Percentiles rank a stretch among this genome's conserved stretches.
Conservation (phyloP, 2,113 vertebrate genomes). For the Zosterops japonicus region DNA sequence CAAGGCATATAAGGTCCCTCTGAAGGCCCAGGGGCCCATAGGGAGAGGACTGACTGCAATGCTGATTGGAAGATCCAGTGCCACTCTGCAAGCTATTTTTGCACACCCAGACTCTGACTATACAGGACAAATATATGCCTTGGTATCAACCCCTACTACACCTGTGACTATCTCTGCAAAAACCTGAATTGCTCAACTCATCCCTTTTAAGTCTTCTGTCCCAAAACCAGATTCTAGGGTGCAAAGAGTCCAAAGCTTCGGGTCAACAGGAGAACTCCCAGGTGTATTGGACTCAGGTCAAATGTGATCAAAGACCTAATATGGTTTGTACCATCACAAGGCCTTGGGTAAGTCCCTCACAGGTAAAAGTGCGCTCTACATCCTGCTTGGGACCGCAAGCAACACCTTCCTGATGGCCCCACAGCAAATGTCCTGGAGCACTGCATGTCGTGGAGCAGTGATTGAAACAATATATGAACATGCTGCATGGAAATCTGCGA, state of each 20-base stretch:
- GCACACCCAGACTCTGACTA: background rate
- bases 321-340: background rate
- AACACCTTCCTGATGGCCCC: no score
- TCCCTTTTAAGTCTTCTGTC: background rate
- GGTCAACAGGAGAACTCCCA: background rate
- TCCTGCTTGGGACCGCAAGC: no score
- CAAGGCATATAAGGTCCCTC: background rate
- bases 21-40: background rate
- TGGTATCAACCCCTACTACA: background rate
- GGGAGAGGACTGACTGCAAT: background rate
- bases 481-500: no score
- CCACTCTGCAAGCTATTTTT: background rate
- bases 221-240: background rate
- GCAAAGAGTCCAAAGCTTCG: rapidly evolving
- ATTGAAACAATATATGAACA: no score
- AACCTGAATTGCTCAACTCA: background rate
- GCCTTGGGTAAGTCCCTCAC: background rate
- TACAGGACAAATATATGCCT: background rate
- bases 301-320: background rate
- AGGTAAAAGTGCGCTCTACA: background rate
- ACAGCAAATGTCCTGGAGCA: no score
- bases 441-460: no score
- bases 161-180: background rate
- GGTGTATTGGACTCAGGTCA: background rate
- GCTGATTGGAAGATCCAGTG: background rate